Base-by-base conservation (phyloP, 2,797 vertebrate genomes). In the Phoeniculus purpureus region DNA sequence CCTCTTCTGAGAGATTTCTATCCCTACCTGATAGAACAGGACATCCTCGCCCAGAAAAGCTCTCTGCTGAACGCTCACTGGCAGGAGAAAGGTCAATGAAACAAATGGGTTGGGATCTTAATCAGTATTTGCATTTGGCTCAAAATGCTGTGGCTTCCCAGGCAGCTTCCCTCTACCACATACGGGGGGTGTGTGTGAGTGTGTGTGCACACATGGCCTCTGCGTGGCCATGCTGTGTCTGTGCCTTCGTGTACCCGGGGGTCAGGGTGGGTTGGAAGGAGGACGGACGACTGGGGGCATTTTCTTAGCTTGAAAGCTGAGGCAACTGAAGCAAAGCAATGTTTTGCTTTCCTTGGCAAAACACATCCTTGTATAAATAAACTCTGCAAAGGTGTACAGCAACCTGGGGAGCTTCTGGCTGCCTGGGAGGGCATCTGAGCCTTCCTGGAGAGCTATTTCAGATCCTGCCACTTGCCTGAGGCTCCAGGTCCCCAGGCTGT, bases 271-370 rank as follows among this genome's bases (percentile, higher is more conserved):
- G 48, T 14, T 82, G 54, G 32, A 74, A 89, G 48, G 80, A 12
- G 9, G 48, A 7, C 0, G 0, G 34, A n/a, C 13, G 74, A 9
- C 9, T 2, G 4, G 19, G 20, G 29, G 7, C 25, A 66, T 61
- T 65, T 89, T 12, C 22, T 67, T n/a, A 34, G 14, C 26, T 74
- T 75, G 60, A 68, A 78, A 78, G 19, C 51, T 10, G 11, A 26
- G 55, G 27, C 62, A 58, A 58, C 50, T 8, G 74, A 88, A 92
- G 59, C 31, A 55, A 89, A 67, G 56, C 32, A 59, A 3, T 80
- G 15, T 67, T 87, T 80, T 80, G 32, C 55, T 70, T 90, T 91
- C 31, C 45, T 77, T 83, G 40, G 67, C 59, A 92, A 85, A 78
- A 68, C 2, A 0, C 0, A 3, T 51, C 20, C 52, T 77, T 62